Base-by-base conservation (phyloP, 2,113 vertebrate genomes). In the Penelope pileata region DNA sequence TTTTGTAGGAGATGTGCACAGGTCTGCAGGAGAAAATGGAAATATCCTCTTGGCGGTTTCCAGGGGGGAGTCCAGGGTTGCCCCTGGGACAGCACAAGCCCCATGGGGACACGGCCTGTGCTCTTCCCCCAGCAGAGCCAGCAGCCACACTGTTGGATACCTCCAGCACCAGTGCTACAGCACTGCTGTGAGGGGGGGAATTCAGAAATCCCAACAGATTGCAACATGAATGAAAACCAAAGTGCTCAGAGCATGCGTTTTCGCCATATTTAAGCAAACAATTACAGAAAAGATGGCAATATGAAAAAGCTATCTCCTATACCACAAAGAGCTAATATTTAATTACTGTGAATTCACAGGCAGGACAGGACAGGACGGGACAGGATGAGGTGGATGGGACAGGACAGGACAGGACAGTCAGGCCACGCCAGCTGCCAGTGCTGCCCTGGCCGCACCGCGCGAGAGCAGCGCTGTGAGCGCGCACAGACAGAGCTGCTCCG, bases 381-480 rank as follows among this genome's bases (percentile, higher is more conserved):
- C n/a, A n/a, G n/a, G n/a, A n/a, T n/a, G n/a, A n/a, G n/a, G n/a
- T n/a, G n/a, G n/a, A n/a, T n/a, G n/a, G n/a, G n/a, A n/a, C n/a
- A n/a, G n/a, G n/a, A n/a, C n/a, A 56, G 53, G 53, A 19, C 11
- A 16, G 53, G 30, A 32, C 53, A 12, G 17, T 18, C 54, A n/a
- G 10, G 6, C 54, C 54, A 56, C 8, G 27, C 27, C 18, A 34
- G 8, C n/a, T 6, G 13, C 29, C 18, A 12, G n/a, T n/a, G 19
- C n/a, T 14, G 30, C 64, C 40, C 63, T 40, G 60, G 69, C 64
- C 47, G 30, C 3, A 23, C 0, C 12, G 75, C 48, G 16, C 45
- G 21, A 43, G 54, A 10, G 6, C 50, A 6, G 12, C 0, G 2
- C 36, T 22, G 23, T 4, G 5, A 24, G 32, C 0, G 38, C 69